Percentiles rank a stretch among this genome's conserved stretches.
These are phyloP conservation scores for Trigoniulus corallinus DNA, from an alignment of 1,140 invertebrate species.

Conservation along the genomic window DNA sequence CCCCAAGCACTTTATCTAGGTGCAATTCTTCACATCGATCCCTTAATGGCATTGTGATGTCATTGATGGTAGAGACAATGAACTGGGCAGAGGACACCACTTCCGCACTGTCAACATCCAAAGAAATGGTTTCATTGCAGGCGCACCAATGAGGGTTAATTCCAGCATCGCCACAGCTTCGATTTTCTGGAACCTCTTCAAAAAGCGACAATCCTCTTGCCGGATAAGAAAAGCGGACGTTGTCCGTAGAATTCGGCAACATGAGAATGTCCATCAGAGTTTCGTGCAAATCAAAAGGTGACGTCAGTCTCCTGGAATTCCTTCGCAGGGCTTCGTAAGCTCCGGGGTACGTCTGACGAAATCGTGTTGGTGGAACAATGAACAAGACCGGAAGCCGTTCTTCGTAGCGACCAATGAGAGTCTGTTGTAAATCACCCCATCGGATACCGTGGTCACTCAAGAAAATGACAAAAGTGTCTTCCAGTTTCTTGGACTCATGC, in stretches of 20 bases:
- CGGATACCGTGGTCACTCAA: slow-evolving; percentile 86
- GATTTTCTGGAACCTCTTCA: slow-evolving; percentile 17
- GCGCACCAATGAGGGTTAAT: slow-evolving; percentile 29
- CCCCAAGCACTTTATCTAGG: not conserved
- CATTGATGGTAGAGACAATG: not conserved
- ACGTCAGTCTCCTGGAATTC: slow-evolving; percentile 37
- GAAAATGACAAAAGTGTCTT: slow-evolving; percentile 47
- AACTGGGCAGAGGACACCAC: not conserved
- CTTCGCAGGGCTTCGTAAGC: slow-evolving; percentile 43
- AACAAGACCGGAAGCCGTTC: slow-evolving; percentile 73
- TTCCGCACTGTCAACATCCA: not conserved
- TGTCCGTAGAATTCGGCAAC: not conserved
- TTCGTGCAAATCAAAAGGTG: slow-evolving; percentile 31
- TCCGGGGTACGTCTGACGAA: slow-evolving; percentile 40
- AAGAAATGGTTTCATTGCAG: slow-evolving; percentile 13
- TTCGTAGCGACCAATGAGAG: slow-evolving; percentile 69
- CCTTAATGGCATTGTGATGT: not conserved
- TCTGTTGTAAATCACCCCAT: slow-evolving; percentile 59
- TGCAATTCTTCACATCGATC: not conserved
- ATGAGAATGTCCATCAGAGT: slow-evolving; percentile 25
- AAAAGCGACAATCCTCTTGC: slow-evolving; percentile 16
- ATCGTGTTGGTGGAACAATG: slow-evolving; percentile 56
- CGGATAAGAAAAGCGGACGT: not conserved
- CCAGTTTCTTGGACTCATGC: slow-evolving; percentile 19
- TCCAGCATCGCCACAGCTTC: slow-evolving; percentile 24